These are phyloP conservation scores for Potamarius usumacintae DNA, from an alignment of 2,113 vertebrate species.

Conservation along the genomic window DNA sequence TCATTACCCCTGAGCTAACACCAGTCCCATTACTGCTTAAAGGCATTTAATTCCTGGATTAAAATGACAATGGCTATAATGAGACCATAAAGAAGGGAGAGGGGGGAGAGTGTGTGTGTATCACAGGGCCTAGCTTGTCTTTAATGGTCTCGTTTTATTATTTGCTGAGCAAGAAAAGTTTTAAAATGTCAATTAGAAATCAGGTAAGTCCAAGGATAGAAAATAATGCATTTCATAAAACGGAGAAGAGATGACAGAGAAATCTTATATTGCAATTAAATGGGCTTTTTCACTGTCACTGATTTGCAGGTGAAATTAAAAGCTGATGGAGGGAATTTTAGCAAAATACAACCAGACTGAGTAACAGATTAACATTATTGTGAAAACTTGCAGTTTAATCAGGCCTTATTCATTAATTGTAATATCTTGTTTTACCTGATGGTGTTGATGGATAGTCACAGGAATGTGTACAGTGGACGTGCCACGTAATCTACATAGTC, in stretches of 20 bases:
- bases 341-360: background rate
- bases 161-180: background rate
- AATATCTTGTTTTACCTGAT: background rate
- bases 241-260: background rate
- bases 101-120: background rate
- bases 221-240: background rate
- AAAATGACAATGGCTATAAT: slow-evolving; percentile 31
- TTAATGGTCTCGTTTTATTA: background rate
- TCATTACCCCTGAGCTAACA: background rate
- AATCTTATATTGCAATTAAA: background rate
- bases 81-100: background rate
- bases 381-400: background rate
- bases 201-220: background rate
- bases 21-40: slow-evolving; percentile 2
- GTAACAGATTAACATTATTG: background rate
- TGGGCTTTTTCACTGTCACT: background rate
- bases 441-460: background rate
- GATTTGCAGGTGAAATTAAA: background rate
- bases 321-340: background rate
- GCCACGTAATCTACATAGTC: background rate
- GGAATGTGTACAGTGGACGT: too few species aligned
- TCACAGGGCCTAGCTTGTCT: background rate
- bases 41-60: slow-evolving; percentile 29
- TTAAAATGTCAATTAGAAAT: background rate
- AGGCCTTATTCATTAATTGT: too few species aligned